Conservation (phyloP, 2,888 invertebrate genomes). For the Acrobasis consociella region DNA sequence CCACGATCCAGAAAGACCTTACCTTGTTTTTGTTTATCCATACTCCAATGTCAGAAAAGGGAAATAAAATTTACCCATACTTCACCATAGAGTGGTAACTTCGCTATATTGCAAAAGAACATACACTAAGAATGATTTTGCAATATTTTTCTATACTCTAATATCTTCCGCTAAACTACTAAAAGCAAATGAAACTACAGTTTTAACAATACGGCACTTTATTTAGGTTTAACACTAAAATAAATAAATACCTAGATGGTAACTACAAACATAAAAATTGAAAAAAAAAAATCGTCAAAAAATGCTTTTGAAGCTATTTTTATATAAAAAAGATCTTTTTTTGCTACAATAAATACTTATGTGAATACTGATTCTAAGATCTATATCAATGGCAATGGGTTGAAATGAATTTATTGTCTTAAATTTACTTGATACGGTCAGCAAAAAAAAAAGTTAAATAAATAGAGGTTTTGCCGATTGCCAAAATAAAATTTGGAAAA, state of each 20-base stretch:
- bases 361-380: slow-evolving; percentile 16
- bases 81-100: too few relatives aligned
- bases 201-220: slow-evolving; percentile 31
- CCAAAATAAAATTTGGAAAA: not conserved
- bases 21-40: too few relatives aligned
- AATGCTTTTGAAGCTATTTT: slow-evolving; percentile 18
- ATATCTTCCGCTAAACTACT: not conserved
- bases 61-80: too few relatives aligned
- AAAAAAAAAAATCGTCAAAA: slow-evolving; percentile 14
- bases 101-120: too few relatives aligned
- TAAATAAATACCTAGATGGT: slow-evolving; percentile 25
- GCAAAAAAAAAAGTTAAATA: slow-evolving; percentile 6
- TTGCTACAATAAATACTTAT: slow-evolving; percentile 7
- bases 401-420: slow-evolving; percentile 7
- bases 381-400: slow-evolving; percentile 4
- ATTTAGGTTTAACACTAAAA: slow-evolving; percentile 30
- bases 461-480: not conserved
- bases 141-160: not conserved
- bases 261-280: not conserved
- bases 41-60: too few relatives aligned
- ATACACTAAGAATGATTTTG: too few relatives aligned
- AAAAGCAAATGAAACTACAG: slow-evolving; percentile 27
- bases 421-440: not conserved
- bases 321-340: slow-evolving; percentile 1
- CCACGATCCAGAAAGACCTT: too few relatives aligned